Evolutionary conservation across 2,113 vertebrate species (phyloP).

Genomic region (Cnemophilus loriae): DNA sequence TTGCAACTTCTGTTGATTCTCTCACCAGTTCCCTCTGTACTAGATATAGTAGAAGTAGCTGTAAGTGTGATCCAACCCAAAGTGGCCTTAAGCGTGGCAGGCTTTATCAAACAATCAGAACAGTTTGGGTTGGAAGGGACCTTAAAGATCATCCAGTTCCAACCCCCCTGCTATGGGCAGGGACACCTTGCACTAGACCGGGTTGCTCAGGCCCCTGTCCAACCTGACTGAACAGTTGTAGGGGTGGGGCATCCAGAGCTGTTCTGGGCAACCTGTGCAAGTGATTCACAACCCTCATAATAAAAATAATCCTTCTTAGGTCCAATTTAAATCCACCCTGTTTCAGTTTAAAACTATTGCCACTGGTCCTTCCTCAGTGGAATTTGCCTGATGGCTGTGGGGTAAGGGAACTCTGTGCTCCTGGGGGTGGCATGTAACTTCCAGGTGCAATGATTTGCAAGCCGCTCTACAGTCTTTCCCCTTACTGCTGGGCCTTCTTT

Average conservation of each 20-base stretch:
- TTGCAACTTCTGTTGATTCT: not conserved
- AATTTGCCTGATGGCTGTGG: not conserved
- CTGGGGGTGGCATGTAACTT: not conserved
- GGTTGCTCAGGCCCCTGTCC: not conserved
- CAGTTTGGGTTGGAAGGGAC: not conserved
- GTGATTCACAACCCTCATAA: fast-evolving
- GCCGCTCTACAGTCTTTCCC: not conserved
- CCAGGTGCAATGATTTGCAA: not conserved
- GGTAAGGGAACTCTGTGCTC: not conserved
- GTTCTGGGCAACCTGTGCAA: not conserved
- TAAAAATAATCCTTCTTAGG: not conserved
- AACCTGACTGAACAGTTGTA: fast-evolving
- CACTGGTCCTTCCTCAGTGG: not conserved
- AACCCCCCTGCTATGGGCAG: fast-evolving
- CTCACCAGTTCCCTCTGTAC: fast-evolving
- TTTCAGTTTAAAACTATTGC: not conserved
- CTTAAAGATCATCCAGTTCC: not conserved
- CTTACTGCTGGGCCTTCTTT: fast-evolving
- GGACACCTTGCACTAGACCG: not conserved
- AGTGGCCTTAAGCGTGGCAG: not conserved
- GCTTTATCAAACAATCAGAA: not conserved
- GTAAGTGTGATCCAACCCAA: not conserved
- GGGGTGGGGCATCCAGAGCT: fast-evolving
- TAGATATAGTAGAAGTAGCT: not conserved
- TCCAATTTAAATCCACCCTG: not conserved